Conservation (phyloP, 2,113 vertebrate species). For the Mesitornis unicolor region DNA sequence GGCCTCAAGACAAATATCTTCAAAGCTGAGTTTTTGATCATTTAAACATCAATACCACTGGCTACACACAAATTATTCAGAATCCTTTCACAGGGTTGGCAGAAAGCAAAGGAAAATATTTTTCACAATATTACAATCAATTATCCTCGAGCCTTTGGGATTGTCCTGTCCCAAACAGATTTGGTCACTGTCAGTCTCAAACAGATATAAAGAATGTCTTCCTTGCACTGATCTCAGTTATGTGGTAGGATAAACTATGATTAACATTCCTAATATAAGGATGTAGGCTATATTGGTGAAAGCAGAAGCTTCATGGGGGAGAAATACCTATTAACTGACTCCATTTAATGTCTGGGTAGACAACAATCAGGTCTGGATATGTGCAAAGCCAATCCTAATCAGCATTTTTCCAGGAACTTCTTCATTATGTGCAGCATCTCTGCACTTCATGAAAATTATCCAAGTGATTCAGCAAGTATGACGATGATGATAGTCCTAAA, state of each 20-base stretch:
- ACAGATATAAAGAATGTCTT: neutral
- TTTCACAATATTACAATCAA: neutral
- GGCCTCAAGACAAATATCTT: neutral
- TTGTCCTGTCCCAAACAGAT: neutral
- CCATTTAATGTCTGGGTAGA: neutral
- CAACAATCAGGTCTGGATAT: neutral
- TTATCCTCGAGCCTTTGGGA: neutral
- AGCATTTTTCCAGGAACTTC: neutral
- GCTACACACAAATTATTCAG: neutral
- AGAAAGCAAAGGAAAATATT: neutral
- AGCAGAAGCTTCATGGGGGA: neutral
- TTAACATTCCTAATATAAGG: neutral
- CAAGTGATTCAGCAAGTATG: neutral
- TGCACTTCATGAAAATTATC: neutral
- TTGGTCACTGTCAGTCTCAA: neutral
- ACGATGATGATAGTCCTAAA: neutral
- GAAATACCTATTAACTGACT: neutral
- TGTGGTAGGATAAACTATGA: neutral
- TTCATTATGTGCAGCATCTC: neutral
- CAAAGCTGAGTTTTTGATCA: neutral
- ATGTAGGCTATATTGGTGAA: neutral
- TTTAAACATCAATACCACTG: conserved; percentile 14
- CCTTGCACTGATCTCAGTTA: neutral
- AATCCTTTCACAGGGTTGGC: neutral
- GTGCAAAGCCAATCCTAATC: neutral